Evolutionary conservation across 2,113 vertebrate species (phyloP).

Genomic region (Sphaerodactylus townsendi): DNA sequence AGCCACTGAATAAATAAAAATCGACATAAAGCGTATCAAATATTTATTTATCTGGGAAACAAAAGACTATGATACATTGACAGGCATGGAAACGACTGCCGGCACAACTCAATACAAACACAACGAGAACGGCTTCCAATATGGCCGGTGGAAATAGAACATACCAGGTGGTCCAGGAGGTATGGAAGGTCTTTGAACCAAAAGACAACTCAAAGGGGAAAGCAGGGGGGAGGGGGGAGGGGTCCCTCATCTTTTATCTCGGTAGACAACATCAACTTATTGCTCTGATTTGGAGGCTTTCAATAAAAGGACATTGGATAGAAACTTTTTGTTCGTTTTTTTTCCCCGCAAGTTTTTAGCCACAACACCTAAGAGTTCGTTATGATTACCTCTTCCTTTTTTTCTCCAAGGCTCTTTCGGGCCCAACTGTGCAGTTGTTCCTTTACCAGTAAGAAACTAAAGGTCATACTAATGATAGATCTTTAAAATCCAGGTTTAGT

Average conservation of each 20-base stretch:
- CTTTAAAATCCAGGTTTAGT: slow-evolving; percentile 77
- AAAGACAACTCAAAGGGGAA: slow-evolving; percentile 54
- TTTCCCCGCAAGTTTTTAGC: slow-evolving; percentile 78
- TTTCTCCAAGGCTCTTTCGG: slow-evolving; percentile 53
- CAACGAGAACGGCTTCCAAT: slow-evolving; percentile 95
- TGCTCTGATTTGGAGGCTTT: slow-evolving; percentile 94
- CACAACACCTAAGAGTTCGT: slow-evolving; percentile 87
- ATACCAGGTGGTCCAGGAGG: slow-evolving; percentile 91
- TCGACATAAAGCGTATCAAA: slow-evolving; percentile 99
- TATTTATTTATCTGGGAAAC: slow-evolving; percentile 99
- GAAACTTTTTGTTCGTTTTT: slow-evolving; percentile 71
- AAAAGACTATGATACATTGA: slow-evolving; percentile 99
- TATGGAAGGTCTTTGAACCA: slow-evolving; percentile 80
- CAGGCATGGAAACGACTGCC: slow-evolving; percentile 98
- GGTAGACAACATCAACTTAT: slow-evolving; percentile 93
- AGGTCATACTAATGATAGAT: slow-evolving; percentile 89
- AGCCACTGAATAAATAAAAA: slow-evolving; percentile 93
- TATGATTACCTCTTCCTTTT: slow-evolving; percentile 81
- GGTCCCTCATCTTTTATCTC: slow-evolving; percentile 77
- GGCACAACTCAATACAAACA: slow-evolving; percentile 97
- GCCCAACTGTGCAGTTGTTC: slow-evolving; percentile 29
- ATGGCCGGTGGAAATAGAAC: slow-evolving; percentile 93
- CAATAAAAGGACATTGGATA: slow-evolving; percentile 84
- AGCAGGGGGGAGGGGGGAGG: neutral
- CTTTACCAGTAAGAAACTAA: slow-evolving; percentile 84